Conservation (phyloP, 2,888 invertebrate species). For the Nudaria mundana region DNA sequence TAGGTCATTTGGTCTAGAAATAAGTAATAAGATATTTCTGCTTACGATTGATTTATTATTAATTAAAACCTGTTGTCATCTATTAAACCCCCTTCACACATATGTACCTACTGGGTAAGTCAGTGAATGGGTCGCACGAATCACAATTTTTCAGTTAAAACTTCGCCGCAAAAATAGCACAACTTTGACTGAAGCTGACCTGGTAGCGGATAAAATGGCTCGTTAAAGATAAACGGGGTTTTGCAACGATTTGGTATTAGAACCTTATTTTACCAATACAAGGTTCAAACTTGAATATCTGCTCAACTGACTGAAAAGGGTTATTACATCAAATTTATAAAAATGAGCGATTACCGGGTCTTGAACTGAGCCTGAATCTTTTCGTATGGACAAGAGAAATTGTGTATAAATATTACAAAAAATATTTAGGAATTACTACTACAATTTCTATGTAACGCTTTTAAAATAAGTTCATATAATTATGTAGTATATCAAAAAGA, state of each 20-base stretch:
- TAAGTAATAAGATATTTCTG: no score
- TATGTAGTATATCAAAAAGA: no score
- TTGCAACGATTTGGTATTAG: background rate
- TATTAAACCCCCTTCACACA: background rate
- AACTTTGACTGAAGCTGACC: slow-evolving; percentile 3
- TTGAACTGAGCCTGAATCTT: no score
- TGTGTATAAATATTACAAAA: no score
- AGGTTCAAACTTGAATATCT: slow-evolving; percentile 7
- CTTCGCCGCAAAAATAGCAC: slow-evolving; percentile 6
- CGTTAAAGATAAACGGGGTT: slow-evolving; percentile 15
- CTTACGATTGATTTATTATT: no score
- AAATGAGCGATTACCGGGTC: slow-evolving; percentile 10
- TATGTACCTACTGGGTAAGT: background rate
- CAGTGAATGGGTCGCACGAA: background rate
- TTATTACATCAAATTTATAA: slow-evolving; percentile 9
- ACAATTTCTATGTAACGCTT: no score
- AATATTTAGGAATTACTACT: no score
- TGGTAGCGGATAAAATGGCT: slow-evolving; percentile 9
- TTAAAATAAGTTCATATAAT: no score
- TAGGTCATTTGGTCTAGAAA: no score
- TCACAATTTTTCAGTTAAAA: slow-evolving; percentile 9
- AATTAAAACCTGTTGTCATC: background rate
- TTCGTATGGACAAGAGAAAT: no score
- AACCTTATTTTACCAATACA: slow-evolving; percentile 4
- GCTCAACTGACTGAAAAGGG: background rate